Base-by-base conservation (phyloP, 1,140 invertebrate species). In the Cotesia chilonis region DNA sequence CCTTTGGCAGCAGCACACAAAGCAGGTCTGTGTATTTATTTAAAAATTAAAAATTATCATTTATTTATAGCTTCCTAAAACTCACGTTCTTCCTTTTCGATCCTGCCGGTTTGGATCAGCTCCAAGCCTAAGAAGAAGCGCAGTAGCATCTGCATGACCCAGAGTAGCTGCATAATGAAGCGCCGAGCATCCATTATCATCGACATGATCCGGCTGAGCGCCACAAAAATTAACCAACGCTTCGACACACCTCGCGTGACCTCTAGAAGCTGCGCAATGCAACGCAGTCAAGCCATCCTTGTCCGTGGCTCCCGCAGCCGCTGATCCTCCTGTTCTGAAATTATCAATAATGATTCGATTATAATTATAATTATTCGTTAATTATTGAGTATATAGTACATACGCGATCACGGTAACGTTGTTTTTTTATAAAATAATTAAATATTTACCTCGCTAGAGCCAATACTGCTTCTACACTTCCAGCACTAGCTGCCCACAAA, bases 1-100 rank as follows among this genome's bases (percentile, higher is more conserved):
- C 98, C 98, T 85, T 99, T 99, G 0, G 97, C 94, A 59, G 97
- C 97, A 4, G 96, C 98, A 82, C 97, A 97, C 76, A 95, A 91
- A 0, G 90, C 91, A 54, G 93, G 90, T 35, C 92, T 93, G 35
- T 37, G 10, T 75, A 59, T 71, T 74, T 28, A 65, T 36, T 52
- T 10, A 37, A 28, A 51, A n/a, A 63, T 37, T 57, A 75, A 69
- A 59, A 20, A 20, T 70, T 63, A 69, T 60, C 14, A 51, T 70
- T 66, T 64, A 57, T 52, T 52, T 2, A 61, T 60, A 36, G 12
- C n/a, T n/a, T 38, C 12, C 35, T 6, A 54, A 28, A 67, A 88
- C 89, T 89, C 83, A 93, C 91, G 91, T 98, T 79, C 96, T 90
- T 9, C 96, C 96, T 84, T 96, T 95, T 20, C 93, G 89, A 84